These are phyloP conservation scores for Mythimna impura DNA, from an alignment of 2,888 invertebrate species.

Conservation along the genomic window DNA sequence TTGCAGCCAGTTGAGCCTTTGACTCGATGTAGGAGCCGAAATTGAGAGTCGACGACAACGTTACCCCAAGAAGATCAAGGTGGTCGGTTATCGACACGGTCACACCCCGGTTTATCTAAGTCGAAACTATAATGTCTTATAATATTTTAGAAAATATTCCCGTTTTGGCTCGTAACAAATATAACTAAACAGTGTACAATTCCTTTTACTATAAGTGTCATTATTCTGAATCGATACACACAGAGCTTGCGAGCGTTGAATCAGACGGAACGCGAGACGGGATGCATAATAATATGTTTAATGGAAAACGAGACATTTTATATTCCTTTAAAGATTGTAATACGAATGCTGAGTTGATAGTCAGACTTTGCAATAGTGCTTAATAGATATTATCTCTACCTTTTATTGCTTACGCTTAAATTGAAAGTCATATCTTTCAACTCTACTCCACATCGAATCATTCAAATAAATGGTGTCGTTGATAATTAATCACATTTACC, in stretches of 20 bases:
- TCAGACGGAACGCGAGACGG: conserved; percentile 30
- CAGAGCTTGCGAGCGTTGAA: conserved; percentile 39
- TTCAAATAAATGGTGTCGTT: too few species aligned
- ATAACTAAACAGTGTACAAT: conserved; percentile 8
- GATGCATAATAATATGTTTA: conserved; percentile 41
- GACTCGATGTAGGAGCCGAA: too few species aligned
- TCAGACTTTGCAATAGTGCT: background rate
- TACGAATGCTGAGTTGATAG: background rate
- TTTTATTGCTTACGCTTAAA: too few species aligned
- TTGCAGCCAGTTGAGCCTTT: too few species aligned
- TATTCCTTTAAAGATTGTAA: background rate
- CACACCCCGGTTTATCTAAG: too few species aligned
- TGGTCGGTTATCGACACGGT: too few species aligned
- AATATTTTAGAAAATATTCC: background rate
- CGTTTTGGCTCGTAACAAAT: background rate
- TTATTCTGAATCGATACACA: conserved; percentile 57
- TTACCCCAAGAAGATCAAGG: too few species aligned
- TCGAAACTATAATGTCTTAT: background rate
- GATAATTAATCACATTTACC: too few species aligned
- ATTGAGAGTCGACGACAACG: too few species aligned
- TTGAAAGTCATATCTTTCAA: too few species aligned
- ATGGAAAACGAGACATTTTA: conserved; percentile 29
- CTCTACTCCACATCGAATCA: too few species aligned
- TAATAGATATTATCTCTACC: background rate
- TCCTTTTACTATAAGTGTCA: conserved; percentile 37